These are phyloP conservation scores for Todiramphus chloris DNA, from an alignment of 2,113 vertebrate species.

Conservation along the genomic window DNA sequence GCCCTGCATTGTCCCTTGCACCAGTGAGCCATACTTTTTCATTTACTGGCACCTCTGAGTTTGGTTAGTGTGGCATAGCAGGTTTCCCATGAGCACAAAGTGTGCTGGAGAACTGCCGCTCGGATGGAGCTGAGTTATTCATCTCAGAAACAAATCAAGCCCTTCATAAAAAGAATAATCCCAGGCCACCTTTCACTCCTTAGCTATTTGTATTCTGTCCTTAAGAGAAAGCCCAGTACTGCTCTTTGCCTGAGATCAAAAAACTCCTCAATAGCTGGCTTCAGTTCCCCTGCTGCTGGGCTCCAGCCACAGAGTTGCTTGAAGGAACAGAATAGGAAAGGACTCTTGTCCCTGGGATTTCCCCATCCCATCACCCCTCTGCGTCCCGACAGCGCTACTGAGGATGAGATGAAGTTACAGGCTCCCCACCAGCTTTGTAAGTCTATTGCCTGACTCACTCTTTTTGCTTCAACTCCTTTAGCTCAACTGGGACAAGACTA, in stretches of 20 bases:
- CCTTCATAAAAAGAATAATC: constrained; percentile 24
- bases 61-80: neutral
- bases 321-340: neutral
- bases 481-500: neutral
- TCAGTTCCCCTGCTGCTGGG: neutral
- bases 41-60: neutral
- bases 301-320: neutral
- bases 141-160: neutral
- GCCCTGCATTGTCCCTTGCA: neutral
- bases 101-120: neutral
- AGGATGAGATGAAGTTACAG: neutral
- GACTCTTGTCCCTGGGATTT: neutral
- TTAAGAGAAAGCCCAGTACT: constrained; percentile 14
- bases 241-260: constrained; percentile 30
- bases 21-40: neutral
- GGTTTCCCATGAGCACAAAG: neutral
- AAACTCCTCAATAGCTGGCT: constrained; percentile 32
- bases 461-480: neutral
- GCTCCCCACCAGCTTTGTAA: neutral
- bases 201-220: constrained; percentile 36
- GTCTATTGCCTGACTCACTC: neutral
- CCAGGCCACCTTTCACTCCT: constrained; percentile 38
- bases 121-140: neutral
- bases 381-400: neutral
- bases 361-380: neutral